These are phyloP conservation scores for Euplagia quadripunctaria DNA, from an alignment of 2,888 invertebrate genomes.

Conservation along the genomic window DNA sequence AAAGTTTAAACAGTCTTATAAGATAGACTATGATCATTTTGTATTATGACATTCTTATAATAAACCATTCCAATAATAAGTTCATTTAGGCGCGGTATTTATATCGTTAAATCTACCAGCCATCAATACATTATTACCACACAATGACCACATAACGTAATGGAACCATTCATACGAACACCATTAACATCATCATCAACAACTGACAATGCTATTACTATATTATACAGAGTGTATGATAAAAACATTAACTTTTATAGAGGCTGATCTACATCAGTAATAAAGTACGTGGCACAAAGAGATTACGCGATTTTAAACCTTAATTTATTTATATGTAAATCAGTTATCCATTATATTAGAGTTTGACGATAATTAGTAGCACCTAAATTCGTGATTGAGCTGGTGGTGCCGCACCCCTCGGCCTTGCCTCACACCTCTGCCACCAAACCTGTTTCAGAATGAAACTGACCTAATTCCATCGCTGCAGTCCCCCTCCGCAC, in stretches of 20 bases:
- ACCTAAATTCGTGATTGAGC: conserved; percentile 70
- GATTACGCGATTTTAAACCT: neutral
- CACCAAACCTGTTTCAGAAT: conserved; percentile 88
- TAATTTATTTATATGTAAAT: neutral
- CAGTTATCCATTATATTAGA: conserved; percentile 25
- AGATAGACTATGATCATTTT: no score
- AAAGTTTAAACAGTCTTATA: no score
- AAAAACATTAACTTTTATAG: neutral
- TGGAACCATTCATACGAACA: neutral
- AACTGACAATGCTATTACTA: no score
- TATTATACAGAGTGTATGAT: neutral
- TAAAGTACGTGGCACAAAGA: neutral
- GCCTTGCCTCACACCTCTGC: conserved; percentile 60
- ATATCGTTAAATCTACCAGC: neutral
- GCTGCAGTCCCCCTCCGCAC: conserved; percentile 81
- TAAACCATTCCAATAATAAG: neutral
- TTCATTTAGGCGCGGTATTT: neutral
- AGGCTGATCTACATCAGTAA: neutral
- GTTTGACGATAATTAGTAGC: conserved; percentile 62
- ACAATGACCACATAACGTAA: conserved; percentile 2
- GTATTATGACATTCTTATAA: neutral
- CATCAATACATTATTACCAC: conserved; percentile 2
- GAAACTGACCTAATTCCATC: conserved; percentile 88
- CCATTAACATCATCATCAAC: neutral
- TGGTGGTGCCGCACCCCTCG: conserved; percentile 50